These are phyloP conservation scores for Rhorus exstirpatorius DNA, from an alignment of 2,888 invertebrate species.

Conservation along the genomic window DNA sequence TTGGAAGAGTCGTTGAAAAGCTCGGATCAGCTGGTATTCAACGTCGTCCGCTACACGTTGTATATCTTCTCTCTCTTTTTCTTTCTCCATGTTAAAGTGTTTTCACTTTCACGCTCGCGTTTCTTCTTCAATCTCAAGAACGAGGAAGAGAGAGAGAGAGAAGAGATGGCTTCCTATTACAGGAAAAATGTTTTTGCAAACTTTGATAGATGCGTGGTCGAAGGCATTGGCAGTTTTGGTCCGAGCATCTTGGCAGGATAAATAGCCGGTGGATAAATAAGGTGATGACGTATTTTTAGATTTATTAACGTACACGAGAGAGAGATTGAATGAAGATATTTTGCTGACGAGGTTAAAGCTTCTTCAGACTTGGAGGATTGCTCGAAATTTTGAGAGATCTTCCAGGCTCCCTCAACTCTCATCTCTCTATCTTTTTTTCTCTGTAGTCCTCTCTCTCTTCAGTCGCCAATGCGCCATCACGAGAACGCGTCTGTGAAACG, in stretches of 20 bases:
- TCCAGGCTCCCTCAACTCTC: slow-evolving; percentile 5
- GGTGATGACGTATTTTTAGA: slow-evolving; percentile 75
- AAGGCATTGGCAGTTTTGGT: slow-evolving; percentile 47
- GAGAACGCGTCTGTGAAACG: slow-evolving; percentile 28
- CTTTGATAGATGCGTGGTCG: slow-evolving; percentile 11
- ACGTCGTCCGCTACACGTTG: too few relatives aligned
- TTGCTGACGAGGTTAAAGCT: slow-evolving; percentile 25
- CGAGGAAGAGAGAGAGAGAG: background rate
- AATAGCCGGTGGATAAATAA: slow-evolving; percentile 63
- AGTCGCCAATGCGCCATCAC: slow-evolving; percentile 34
- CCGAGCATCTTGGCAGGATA: slow-evolving; percentile 59
- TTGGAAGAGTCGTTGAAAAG: too few relatives aligned
- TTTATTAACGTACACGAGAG: slow-evolving; percentile 71
- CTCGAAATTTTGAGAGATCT: slow-evolving; percentile 42
- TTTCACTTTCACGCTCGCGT: slow-evolving; percentile 38
- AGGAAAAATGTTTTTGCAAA: slow-evolving; percentile 34
- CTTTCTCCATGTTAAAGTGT: slow-evolving; percentile 9
- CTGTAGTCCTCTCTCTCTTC: slow-evolving; percentile 18
- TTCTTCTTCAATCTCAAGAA: slow-evolving; percentile 12
- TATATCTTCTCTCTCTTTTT: too few relatives aligned
- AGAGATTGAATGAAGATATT: slow-evolving; percentile 14
- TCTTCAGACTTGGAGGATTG: slow-evolving; percentile 16
- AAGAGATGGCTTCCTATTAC: background rate
- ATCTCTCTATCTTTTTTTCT: slow-evolving; percentile 7
- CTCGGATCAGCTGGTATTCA: too few relatives aligned